Evolutionary conservation across 2,113 vertebrate genomes (phyloP).

Genomic region (Pangasianodon gigas): DNA sequence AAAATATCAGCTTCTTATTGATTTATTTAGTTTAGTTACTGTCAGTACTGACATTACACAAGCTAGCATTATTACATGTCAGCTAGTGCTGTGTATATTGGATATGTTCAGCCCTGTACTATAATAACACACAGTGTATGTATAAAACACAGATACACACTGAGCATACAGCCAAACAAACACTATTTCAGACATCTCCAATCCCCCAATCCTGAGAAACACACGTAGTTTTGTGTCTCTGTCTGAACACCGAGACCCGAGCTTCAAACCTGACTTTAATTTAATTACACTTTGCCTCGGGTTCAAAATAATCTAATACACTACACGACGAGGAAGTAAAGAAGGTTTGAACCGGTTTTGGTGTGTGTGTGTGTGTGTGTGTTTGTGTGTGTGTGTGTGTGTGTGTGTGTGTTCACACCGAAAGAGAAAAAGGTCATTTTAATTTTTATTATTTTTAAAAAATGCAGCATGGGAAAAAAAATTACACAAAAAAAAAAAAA

Average conservation of each 20-base stretch:
- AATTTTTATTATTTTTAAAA: neutral
- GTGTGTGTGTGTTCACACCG: neutral
- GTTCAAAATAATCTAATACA: constrained; percentile 34
- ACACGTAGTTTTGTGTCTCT: neutral
- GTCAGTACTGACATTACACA: neutral
- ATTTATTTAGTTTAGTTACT: neutral
- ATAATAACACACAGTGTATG: neutral
- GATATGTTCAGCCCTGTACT: neutral
- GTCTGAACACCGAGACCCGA: neutral
- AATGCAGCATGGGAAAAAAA: neutral
- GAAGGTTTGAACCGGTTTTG: neutral
- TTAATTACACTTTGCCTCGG: constrained; percentile 29
- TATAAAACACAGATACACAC: neutral
- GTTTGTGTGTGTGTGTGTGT: neutral
- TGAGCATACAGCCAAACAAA: neutral
- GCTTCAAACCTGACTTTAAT: constrained; percentile 28
- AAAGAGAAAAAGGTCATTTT: neutral
- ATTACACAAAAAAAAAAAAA: no score
- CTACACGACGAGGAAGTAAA: neutral
- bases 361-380: neutral
- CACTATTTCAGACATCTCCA: neutral
- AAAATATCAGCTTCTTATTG: neutral
- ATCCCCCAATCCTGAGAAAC: neutral
- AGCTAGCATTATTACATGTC: neutral
- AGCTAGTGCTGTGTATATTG: neutral